Base-by-base conservation (phyloP, 1,140 invertebrate species). In the Camponotus vicinus region DNA sequence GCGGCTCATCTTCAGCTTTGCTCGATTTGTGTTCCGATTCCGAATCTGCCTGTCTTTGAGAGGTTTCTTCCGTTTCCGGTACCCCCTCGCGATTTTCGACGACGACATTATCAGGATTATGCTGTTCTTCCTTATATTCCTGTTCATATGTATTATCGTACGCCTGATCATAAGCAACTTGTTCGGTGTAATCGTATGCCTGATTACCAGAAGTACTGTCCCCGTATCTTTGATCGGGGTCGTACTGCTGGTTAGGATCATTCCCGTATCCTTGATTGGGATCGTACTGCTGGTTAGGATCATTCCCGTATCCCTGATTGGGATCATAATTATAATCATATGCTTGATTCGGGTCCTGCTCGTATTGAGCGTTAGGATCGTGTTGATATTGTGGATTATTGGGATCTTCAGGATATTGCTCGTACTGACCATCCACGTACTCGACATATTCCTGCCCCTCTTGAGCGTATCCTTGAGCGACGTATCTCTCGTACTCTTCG, bases 181-280 rank as follows among this genome's bases (percentile, higher is more conserved):
- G 40, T 21, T 78, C 42, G 32, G 49, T 9, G 3, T 84, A 42
- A 18, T 85, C 70, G 32, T 87, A 87, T 13, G 40, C 34, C 18
- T 73, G 80, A 78, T 87, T 88, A 9, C 86, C 78, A 11, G 78
- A 13, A 75, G 21, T 21, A 21, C 73, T 67, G 11, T 91, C 34
- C n/a, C 85, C 73, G 11, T 92, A 92, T 27, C 86, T 42, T 40
- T 89, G 86, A 88, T 88, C 86, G 9, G 70, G 7, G 79, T 92
- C 87, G 5, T 87, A 80, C 15, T 75, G 59, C 34, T 79, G 73
- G 8, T 55, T 67, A 8, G 18, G 40, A 63, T 89, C 5, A 3
- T 7, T 21, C 0, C 75, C 71, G 11, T 92, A 92, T 27, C 86
- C 49, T 40, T 89, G 86, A 88, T 88, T 87, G 9, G 70, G 7